Conservation (phyloP, 1,140 invertebrate genomes). For the Phocides pigmalion region DNA sequence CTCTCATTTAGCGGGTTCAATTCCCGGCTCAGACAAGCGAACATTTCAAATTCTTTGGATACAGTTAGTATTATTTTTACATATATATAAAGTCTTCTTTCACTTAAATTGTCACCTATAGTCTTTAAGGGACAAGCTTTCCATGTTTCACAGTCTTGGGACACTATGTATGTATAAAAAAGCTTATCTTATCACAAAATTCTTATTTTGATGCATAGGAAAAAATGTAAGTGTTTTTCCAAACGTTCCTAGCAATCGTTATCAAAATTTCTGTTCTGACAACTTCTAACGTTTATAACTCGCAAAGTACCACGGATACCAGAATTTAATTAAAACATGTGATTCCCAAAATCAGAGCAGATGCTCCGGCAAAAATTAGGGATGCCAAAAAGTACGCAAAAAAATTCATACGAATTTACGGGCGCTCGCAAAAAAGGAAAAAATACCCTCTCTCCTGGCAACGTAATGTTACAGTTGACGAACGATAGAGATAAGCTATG, state of each 20-base stretch:
- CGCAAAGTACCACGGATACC: slow-evolving; percentile 5
- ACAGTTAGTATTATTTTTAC: too few relatives aligned
- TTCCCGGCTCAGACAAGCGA: too few relatives aligned
- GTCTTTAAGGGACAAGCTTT: too few relatives aligned
- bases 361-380: slow-evolving; percentile 27
- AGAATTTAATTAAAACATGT: slow-evolving; percentile 28
- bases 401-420: slow-evolving; percentile 26
- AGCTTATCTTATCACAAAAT: too few relatives aligned
- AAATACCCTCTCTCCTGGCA: neutral
- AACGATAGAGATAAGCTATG: neutral
- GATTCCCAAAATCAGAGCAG: slow-evolving; percentile 22
- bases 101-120: too few relatives aligned
- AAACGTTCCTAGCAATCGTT: neutral
- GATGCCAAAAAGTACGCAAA: slow-evolving; percentile 19
- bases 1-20: too few relatives aligned
- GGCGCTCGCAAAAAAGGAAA: slow-evolving; percentile 7
- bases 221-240: neutral
- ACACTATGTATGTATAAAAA: too few relatives aligned
- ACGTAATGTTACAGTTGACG: slow-evolving; percentile 1
- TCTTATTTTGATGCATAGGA: neutral
- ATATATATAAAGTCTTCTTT: too few relatives aligned
- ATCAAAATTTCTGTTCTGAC: neutral
- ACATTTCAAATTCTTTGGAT: too few relatives aligned
- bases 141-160: too few relatives aligned
- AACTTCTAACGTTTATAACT: slow-evolving; percentile 10